Percentiles rank a stretch among this genome's conserved stretches.
phyloP scores from a whole-genome alignment of 37 sponge, comb jelly and placozoan genomes.

The Geodia barretti region DNA sequence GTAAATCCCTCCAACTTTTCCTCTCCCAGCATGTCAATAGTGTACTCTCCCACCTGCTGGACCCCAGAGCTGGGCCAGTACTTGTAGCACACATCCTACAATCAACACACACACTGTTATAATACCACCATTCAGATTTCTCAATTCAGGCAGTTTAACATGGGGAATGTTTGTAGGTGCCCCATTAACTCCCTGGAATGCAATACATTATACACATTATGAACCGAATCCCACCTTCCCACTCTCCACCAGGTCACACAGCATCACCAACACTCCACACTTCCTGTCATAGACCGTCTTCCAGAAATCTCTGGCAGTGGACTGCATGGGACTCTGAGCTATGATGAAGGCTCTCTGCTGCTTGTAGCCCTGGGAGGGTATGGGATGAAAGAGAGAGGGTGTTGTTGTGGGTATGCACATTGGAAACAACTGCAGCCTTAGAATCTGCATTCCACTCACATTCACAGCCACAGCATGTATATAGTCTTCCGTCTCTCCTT shows the following conservation, averaged over 20 bases:
- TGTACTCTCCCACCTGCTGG: slow-evolving; percentile 24
- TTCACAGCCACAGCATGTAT: slow-evolving; percentile 54
- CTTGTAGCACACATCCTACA: slow-evolving; percentile 56
- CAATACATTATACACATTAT: too few species aligned
- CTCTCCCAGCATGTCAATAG: slow-evolving; percentile 23
- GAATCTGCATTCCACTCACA: too few species aligned
- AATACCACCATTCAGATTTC: too few species aligned
- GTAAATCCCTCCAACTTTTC: slow-evolving; percentile 36
- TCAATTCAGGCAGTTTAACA: too few species aligned
- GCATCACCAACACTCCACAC: slow-evolving; percentile 36
- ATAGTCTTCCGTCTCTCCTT: slow-evolving; percentile 51
- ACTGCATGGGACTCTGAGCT: slow-evolving; percentile 66
- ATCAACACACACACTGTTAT: too few species aligned
- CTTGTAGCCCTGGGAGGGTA: slow-evolving; percentile 79
- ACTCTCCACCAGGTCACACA: slow-evolving; percentile 47
- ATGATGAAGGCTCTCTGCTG: slow-evolving; percentile 67
- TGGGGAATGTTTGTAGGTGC: too few species aligned
- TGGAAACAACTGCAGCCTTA: too few species aligned
- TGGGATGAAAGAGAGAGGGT: too few species aligned
- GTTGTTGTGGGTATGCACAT: too few species aligned
- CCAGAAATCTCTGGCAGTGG: slow-evolving; percentile 67
- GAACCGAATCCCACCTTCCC: slow-evolving; percentile 45
- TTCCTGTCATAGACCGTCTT: slow-evolving; percentile 50
- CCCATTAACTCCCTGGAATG: too few species aligned
- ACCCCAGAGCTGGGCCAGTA: slow-evolving; percentile 77